Conservation (phyloP, 2,113 vertebrate genomes). For the Pitta sordida region DNA sequence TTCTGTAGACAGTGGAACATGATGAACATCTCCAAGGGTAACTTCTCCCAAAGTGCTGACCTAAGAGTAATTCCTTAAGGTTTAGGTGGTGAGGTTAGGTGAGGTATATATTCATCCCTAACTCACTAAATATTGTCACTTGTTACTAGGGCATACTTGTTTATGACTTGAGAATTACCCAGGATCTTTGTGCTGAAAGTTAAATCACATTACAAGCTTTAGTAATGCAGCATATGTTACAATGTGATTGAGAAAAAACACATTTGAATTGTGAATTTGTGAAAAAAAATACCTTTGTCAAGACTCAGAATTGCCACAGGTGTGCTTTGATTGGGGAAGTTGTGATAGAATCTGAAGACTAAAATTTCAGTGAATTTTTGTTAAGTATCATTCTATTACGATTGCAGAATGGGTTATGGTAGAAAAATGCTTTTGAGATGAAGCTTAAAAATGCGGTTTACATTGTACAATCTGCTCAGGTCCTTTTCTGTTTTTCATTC, state of each 20-base stretch:
- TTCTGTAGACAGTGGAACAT: not conserved
- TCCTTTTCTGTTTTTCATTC: not conserved
- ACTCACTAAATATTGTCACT: not conserved
- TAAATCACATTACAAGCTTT: accelerated
- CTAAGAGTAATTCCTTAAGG: not conserved
- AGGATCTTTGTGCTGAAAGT: not conserved
- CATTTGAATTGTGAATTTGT: not conserved
- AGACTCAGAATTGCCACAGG: not conserved
- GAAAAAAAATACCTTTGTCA: not conserved
- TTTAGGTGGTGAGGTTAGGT: not conserved
- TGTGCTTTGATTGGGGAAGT: not conserved
- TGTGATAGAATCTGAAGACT: not conserved
- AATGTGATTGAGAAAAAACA: not conserved
- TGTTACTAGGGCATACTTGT: accelerated
- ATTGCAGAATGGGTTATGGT: not conserved
- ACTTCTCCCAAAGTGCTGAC: not conserved
- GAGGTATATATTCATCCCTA: not conserved
- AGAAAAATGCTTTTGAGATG: not conserved
- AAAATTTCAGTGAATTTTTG: not conserved
- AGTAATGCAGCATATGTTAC: not conserved
- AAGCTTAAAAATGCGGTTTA: not conserved
- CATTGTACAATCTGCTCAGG: not conserved
- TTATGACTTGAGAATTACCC: not conserved
- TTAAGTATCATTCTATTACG: not conserved
- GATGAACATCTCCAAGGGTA: not conserved